Conservation (phyloP, 2,888 invertebrate genomes). For the Chouioia cunea region DNA sequence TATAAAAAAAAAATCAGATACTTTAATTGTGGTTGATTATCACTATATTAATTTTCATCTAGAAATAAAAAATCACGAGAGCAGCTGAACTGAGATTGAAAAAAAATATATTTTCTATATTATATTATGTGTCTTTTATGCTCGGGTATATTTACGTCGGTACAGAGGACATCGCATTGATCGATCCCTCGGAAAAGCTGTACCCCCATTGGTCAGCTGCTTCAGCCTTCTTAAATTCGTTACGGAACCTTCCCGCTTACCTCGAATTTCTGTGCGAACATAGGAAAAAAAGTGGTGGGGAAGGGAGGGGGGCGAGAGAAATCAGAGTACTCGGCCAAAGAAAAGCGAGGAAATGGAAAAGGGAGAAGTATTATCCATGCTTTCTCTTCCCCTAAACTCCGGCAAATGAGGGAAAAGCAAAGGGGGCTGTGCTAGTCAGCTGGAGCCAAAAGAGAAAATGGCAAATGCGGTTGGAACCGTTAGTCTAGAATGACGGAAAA, state of each 20-base stretch:
- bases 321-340: constrained; percentile 37
- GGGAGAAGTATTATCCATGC: constrained; percentile 34
- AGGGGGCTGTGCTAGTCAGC: constrained; percentile 1
- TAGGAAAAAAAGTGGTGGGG: neutral
- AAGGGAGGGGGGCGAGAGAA: constrained; percentile 34
- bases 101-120: constrained; percentile 7
- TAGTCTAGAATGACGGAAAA: constrained; percentile 3
- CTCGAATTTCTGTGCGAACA: constrained; percentile 36
- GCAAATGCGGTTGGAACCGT: constrained; percentile 28
- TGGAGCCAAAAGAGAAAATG: constrained; percentile 35
- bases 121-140: constrained; percentile 24
- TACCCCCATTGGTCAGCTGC: constrained; percentile 61
- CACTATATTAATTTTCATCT: constrained; percentile 41
- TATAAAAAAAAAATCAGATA: too few species aligned
- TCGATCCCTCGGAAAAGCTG: constrained; percentile 61
- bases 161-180: constrained; percentile 66
- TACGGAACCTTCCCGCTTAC: constrained; percentile 54
- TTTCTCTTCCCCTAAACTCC: neutral
- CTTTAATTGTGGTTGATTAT: constrained; percentile 56
- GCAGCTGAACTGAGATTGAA: constrained; percentile 42
- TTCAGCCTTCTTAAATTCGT: constrained; percentile 52
- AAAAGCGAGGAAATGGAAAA: constrained; percentile 32
- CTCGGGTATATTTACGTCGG: constrained; percentile 58
- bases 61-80: constrained; percentile 37
- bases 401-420: constrained; percentile 32